Base-by-base conservation (phyloP, 2,797 vertebrate species). In the Malacoctenus gilli region DNA sequence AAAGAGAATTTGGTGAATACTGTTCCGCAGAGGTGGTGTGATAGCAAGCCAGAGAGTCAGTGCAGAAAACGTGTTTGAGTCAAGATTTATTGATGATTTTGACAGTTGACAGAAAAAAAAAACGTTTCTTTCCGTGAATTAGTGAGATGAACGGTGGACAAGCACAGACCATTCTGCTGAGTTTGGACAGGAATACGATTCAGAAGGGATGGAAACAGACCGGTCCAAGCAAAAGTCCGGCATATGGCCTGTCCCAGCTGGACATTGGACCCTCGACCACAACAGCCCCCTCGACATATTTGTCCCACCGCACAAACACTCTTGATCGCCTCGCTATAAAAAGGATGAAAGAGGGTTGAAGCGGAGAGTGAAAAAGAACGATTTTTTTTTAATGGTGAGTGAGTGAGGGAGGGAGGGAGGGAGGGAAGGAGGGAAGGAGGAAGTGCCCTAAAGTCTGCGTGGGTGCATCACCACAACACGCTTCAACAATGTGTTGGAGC, bases 171-270 rank as follows among this genome's bases (percentile, higher is more conserved):
- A 54, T 57, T 60, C 52, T 59, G 60, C 8, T 59, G 58, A 56
- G 44, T 77, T 66, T 77, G 73, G 63, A 59, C 53, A 56, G 49
- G n/a, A 8, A 43, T 59, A 57, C 34, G 47, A 15, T 13, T 74
- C 77, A 46, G 67, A 76, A 66, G 69, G 66, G 68, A 63, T 28
- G 14, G 51, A 32, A 50, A 61, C 42, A 58, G 47, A 21, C 19
- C 34, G 2, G 46, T 69, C 49, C 61, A 69, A 66, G 31, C 51
- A 14, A 60, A 44, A 28, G 39, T 78, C 62, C 65, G 71, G 66
- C 78, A 85, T 80, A 82, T 77, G 75, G 70, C 37, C 52, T n/a
- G 9, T 65, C 74, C 79, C 77, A 75, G 77, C 23, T 67, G 70
- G 81, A 82, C 55, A 66, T 47, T 38, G 8, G 60, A 53, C 47